These are phyloP conservation scores for Ctenodactylus gundi DNA, from an alignment of 2,113 vertebrate species.

Conservation along the genomic window DNA sequence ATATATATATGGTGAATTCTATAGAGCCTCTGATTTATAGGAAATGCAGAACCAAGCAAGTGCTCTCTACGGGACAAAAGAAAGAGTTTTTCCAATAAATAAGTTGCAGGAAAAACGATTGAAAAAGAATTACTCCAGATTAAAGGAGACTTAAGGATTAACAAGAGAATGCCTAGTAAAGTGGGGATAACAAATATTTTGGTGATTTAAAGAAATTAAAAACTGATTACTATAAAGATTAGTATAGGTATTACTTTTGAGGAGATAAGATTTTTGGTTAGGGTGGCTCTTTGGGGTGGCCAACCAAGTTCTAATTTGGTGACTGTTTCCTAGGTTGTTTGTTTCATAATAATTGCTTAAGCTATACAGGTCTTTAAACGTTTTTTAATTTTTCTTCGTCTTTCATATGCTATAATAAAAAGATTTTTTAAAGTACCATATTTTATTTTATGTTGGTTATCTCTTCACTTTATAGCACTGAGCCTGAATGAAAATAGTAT, in stretches of 20 bases:
- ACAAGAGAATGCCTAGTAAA: not conserved
- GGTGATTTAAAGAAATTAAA: not conserved
- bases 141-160: too few relatives aligned
- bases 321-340: not conserved
- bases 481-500: not conserved
- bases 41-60: not conserved
- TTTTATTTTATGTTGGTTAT: not conserved
- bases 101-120: not conserved
- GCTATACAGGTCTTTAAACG: not conserved
- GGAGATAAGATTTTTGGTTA: not conserved
- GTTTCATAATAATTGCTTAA: not conserved
- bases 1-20: too few relatives aligned
- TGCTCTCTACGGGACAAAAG: not conserved
- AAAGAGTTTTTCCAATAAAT: slow-evolving; percentile 4
- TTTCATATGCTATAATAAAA: slow-evolving; percentile 21
- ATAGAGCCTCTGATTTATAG: not conserved
- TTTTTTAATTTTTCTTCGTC: slow-evolving; percentile 1
- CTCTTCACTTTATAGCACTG: not conserved
- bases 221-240: not conserved
- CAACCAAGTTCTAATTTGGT: not conserved
- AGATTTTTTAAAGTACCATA: not conserved
- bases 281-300: not conserved
- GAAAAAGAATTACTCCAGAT: too few relatives aligned
- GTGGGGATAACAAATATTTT: not conserved
- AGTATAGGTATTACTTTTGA: not conserved